These are phyloP conservation scores for Parazoanthus darwini DNA, from an alignment of 92 coral and sea anemone species.

Conservation along the genomic window DNA sequence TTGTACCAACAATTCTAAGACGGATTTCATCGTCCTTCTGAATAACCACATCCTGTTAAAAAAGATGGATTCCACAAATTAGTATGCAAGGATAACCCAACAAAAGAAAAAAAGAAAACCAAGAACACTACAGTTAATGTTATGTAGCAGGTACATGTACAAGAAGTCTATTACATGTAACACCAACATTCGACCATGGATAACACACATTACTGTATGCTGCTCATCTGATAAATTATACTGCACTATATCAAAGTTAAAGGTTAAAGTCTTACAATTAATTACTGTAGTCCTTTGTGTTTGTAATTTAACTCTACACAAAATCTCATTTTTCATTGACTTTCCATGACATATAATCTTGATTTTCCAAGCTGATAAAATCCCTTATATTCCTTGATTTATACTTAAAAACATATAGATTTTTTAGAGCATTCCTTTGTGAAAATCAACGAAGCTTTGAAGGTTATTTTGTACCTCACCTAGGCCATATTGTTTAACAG, in stretches of 20 bases:
- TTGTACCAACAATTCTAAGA: slow-evolving; percentile 91
- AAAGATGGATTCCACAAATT: background rate
- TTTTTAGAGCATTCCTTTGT: too few species aligned
- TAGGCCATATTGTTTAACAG: background rate
- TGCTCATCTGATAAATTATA: too few species aligned
- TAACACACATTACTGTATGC: background rate
- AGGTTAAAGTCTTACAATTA: too few species aligned
- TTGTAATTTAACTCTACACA: too few species aligned
- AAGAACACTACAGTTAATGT: background rate
- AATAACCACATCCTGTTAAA: slow-evolving; percentile 82
- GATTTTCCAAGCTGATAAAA: too few species aligned
- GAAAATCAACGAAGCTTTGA: background rate
- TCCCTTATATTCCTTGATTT: too few species aligned
- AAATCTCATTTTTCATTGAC: too few species aligned
- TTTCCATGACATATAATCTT: too few species aligned
- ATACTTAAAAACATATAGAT: too few species aligned
- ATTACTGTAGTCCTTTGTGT: too few species aligned
- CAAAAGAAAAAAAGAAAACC: background rate
- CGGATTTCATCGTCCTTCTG: slow-evolving; percentile 97
- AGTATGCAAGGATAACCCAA: background rate
- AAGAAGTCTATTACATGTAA: background rate
- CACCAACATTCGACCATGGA: background rate
- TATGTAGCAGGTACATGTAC: too few species aligned
- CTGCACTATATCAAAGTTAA: too few species aligned
- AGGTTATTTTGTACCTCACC: background rate